These are phyloP conservation scores for Porphyrio hochstetteri DNA, from an alignment of 2,113 vertebrate species.

Conservation along the genomic window DNA sequence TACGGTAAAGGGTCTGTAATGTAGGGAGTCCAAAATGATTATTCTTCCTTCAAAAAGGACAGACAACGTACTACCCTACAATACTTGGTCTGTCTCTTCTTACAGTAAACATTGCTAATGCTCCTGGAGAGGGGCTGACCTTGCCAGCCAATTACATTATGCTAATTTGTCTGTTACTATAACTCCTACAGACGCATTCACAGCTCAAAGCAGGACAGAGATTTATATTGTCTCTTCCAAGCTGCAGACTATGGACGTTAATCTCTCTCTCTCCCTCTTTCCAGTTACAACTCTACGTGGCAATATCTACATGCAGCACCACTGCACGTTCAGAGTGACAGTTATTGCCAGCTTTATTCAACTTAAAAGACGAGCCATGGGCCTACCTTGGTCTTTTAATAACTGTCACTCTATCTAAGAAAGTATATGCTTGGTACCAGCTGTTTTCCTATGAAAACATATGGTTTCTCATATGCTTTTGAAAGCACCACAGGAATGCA, in stretches of 20 bases:
- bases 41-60: constrained; percentile 6
- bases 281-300: not conserved
- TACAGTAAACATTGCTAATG: constrained; percentile 56
- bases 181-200: constrained; percentile 67
- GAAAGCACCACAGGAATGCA: constrained; percentile 18
- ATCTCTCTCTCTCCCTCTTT: constrained; percentile 32
- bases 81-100: constrained; percentile 52
- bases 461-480: constrained; percentile 14
- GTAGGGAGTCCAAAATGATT: constrained; percentile 9
- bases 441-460: constrained; percentile 61
- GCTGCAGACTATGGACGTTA: constrained; percentile 36
- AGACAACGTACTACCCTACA: constrained; percentile 14
- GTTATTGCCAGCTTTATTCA: not conserved
- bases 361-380: not conserved
- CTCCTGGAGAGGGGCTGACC: constrained; percentile 66
- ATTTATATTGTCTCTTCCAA: constrained; percentile 65
- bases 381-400: not conserved
- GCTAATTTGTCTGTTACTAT: constrained; percentile 72
- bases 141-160: constrained; percentile 74
- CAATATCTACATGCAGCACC: not conserved
- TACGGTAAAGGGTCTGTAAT: not conserved
- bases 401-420: constrained; percentile 24
- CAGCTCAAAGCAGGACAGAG: constrained; percentile 48
- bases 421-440: constrained; percentile 43
- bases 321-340: constrained; percentile 17